Base-by-base conservation (phyloP, 2,797 vertebrate species). In the Cichlasoma orientale region DNA sequence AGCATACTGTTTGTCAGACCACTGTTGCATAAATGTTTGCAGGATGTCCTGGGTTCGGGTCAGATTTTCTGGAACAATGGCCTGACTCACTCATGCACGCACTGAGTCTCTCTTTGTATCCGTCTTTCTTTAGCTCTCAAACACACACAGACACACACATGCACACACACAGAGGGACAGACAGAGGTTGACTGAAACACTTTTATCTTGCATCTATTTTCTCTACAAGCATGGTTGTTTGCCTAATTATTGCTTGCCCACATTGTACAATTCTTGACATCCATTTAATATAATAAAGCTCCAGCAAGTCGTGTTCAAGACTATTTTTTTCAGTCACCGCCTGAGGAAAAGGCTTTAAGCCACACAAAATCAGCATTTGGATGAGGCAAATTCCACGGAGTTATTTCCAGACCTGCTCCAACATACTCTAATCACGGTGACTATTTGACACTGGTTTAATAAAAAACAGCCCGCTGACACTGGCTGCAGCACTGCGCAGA, bases 41-140 rank as follows among this genome's bases (percentile, higher is more conserved):
- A 92, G 92, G 90, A 92, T 92, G 91, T 90, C 87, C 90, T 82
- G 88, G 54, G 86, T 76, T 80, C 36, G 38, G 91, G 86, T 94
- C 90, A 90, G 85, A 92, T 93, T 92, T 93, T 91, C 89, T 92
- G 92, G 88, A 92, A 93, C 92, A 93, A 92, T 91, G 75, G 91
- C 79, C 79, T 78, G 79, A 84, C 79, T 91, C 90, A 85, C 79
- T 88, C 89, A 87, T 89, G 89, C 91, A 84, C 56, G 9, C 72
- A 72, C 70, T 61, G 85, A 21, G 79, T 81, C 80, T 77, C 84
- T 77, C 83, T 86, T 79, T 85, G 75, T 86, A 75, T 87, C 75
- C 53, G 55, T 83, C 78, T 79, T 74, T 82, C 75, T 73, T 47
- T 66, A 41, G 61, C 61, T 66, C 44, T 66, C 59, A 66, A 66